phyloP scores from a whole-genome alignment of 2,113 vertebrate genomes.

The Galemys pyrenaicus region DNA sequence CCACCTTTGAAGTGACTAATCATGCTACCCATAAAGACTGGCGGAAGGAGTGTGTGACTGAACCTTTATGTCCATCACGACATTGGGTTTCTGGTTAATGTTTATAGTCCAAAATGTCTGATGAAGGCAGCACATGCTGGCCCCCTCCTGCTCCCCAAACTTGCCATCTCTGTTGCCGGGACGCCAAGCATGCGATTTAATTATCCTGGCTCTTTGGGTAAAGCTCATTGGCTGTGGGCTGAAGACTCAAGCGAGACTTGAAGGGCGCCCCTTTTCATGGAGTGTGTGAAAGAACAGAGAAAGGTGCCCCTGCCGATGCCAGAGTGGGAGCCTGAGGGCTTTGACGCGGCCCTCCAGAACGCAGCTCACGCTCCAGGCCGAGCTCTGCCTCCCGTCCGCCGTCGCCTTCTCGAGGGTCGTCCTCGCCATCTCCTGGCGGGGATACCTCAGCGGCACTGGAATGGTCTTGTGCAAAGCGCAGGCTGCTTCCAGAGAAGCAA shows the following conservation, averaged over 20 bases:
- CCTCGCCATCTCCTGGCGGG: not conserved
- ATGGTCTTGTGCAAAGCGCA: not conserved
- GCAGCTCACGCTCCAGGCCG: not conserved
- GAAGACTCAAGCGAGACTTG: slow-evolving; percentile 27
- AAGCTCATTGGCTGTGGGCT: not conserved
- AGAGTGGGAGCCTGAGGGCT: not conserved
- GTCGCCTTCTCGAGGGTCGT: not conserved
- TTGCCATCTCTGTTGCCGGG: not conserved
- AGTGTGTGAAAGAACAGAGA: slow-evolving; percentile 12
- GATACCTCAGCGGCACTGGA: not conserved
- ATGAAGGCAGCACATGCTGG: not conserved
- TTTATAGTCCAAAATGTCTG: slow-evolving; percentile 40
- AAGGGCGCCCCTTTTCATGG: slow-evolving; percentile 27
- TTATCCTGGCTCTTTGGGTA: not conserved
- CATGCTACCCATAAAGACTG: slow-evolving; percentile 43
- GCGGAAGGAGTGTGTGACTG: slow-evolving; percentile 27
- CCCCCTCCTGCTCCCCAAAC: not conserved
- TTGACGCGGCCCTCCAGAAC: slow-evolving; percentile 59
- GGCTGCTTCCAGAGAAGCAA: not conserved
- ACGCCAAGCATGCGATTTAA: not conserved
- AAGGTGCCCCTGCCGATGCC: slow-evolving; percentile 23
- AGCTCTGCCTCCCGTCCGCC: not conserved
- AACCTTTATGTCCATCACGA: slow-evolving; percentile 39
- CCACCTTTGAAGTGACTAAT: slow-evolving; percentile 74
- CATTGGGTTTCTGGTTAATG: not conserved